Evolutionary conservation across 1,140 invertebrate genomes (phyloP).

Genomic region (Ooceraea biroi): DNA sequence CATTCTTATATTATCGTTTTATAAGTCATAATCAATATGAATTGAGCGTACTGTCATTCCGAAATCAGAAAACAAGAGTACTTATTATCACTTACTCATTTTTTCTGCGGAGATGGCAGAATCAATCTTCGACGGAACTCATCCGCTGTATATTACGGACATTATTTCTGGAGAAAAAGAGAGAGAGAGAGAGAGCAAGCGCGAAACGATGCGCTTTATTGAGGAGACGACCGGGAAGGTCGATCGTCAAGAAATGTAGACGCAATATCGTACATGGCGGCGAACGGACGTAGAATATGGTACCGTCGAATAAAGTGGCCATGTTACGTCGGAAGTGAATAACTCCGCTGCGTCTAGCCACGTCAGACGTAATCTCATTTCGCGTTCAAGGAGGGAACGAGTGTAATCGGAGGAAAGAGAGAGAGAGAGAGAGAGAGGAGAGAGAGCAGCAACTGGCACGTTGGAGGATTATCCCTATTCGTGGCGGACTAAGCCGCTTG

Average conservation of each 20-base stretch:
- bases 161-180: slow-evolving; percentile 35
- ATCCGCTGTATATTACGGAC: slow-evolving; percentile 37
- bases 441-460: slow-evolving; percentile 21
- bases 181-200: neutral
- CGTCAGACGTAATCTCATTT: slow-evolving; percentile 58
- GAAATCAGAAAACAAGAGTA: neutral
- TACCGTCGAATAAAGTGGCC: slow-evolving; percentile 57
- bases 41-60: neutral
- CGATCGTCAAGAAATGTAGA: slow-evolving; percentile 45
- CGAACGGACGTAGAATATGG: slow-evolving; percentile 38
- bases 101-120: neutral
- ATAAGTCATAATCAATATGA: neutral
- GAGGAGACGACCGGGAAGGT: slow-evolving; percentile 30
- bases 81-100: neutral
- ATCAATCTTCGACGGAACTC: slow-evolving; percentile 41
- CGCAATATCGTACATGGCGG: slow-evolving; percentile 23
- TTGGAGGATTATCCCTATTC: slow-evolving; percentile 38
- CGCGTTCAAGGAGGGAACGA: slow-evolving; percentile 36
- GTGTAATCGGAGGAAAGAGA: slow-evolving; percentile 30
- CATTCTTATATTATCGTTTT: neutral
- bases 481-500: slow-evolving; percentile 1
- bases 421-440: slow-evolving; percentile 21
- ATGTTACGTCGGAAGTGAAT: slow-evolving; percentile 56
- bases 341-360: slow-evolving; percentile 43
- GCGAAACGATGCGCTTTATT: slow-evolving; percentile 27